Evolutionary conservation across 2,888 invertebrate genomes (phyloP), one percentile per base, ranked within the genome.

Genomic region (Orthonevra nobilis): DNA sequence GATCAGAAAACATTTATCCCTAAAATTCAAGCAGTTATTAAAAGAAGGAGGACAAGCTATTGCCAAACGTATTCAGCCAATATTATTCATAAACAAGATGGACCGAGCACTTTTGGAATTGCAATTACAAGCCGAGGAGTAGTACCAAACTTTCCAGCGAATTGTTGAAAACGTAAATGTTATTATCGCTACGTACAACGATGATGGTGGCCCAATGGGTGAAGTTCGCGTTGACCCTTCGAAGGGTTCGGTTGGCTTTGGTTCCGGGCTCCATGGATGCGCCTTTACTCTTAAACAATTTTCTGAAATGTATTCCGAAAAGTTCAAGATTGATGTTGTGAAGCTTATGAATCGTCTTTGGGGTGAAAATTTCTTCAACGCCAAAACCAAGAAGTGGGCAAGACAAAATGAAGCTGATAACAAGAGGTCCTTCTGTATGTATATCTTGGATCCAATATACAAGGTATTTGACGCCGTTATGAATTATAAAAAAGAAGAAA

Each of bases 31-130:
- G n/a, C n/a, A n/a, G n/a, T n/a, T n/a, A n/a, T n/a, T n/a, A n/a
- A n/a, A n/a, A n/a, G n/a, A n/a, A n/a, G n/a, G n/a, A n/a, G n/a
- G 99, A 91, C 99, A 99, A 90, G 99, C 99, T 81, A 99, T 99
- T 87, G 97, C 98, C 81, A 99, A 99, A 91, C 95, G 99, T 87
- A 99, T 99, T 87, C 99, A 98, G 94, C 99, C 99, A 66, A 97
- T 99, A 84, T 92, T 99, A 85, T 99, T 99, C 94, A 99, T 99
- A 99, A 99, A 99, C 95, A 99, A 99, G 91, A 99, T 99, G 99
- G 99, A 99, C 92, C 95, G 99, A 84, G 99, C 99, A 83, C 92
- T 99, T 74, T 91, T 99, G 32, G 99, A 99, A 90, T 91, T 99
- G 87, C 99, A 99, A 89, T 90, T 99, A 85, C 98, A 97, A 81